phyloP scores from a whole-genome alignment of 2,888 invertebrate species.

The Apomyelois bistriatella region DNA sequence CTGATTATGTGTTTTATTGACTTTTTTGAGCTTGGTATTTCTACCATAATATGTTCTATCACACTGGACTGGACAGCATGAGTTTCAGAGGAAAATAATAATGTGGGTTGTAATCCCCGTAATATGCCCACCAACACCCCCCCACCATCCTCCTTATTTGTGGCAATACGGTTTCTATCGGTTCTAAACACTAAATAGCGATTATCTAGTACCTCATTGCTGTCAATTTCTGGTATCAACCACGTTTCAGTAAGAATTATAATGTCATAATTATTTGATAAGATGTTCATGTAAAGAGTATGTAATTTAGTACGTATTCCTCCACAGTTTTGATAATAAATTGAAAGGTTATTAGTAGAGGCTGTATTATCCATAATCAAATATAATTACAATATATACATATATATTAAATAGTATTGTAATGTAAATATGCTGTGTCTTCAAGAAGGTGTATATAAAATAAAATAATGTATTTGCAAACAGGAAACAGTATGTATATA shows the following conservation, averaged over 20 bases:
- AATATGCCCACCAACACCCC: neutral
- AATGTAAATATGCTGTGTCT: neutral
- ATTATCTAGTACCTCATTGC: neutral
- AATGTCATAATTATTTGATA: neutral
- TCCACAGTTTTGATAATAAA: slow-evolving; percentile 3
- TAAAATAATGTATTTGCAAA: too few relatives aligned
- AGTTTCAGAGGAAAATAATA: neutral
- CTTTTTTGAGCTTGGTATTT: neutral
- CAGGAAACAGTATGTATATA: too few relatives aligned
- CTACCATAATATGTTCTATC: neutral
- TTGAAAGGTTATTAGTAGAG: neutral
- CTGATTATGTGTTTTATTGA: neutral
- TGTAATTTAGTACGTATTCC: slow-evolving; percentile 1
- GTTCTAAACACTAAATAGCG: neutral
- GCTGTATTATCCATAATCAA: neutral
- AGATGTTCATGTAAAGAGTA: neutral
- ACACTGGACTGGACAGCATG: neutral
- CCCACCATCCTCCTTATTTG: neutral
- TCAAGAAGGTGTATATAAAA: neutral
- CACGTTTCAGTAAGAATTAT: slow-evolving; percentile 5
- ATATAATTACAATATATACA: neutral
- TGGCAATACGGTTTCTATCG: neutral
- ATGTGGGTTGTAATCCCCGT: neutral
- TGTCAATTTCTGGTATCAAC: neutral
- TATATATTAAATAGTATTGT: neutral